Conservation (phyloP, 2,797 vertebrate species). For the Enteromius trimaculatus region DNA sequence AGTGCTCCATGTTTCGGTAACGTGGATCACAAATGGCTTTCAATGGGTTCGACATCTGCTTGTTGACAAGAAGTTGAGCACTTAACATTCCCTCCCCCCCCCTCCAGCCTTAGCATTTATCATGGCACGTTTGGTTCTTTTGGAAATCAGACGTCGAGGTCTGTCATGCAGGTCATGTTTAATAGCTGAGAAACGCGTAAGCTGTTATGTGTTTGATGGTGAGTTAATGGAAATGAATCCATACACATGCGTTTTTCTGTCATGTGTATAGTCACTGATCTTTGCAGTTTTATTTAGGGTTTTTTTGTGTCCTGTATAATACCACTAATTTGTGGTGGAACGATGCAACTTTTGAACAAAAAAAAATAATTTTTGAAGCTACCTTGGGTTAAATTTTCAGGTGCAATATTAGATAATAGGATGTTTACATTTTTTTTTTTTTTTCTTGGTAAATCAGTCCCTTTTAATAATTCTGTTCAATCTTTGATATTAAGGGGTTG, state of each 20-base stretch:
- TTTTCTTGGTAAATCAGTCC: constrained; percentile 51
- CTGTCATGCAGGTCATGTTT: constrained; percentile 50
- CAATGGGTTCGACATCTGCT: constrained; percentile 29
- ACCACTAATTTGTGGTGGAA: constrained; percentile 49
- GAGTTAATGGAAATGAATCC: constrained; percentile 26
- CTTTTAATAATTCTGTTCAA: constrained; percentile 51
- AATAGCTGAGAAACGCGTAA: constrained; percentile 9
- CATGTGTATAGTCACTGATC: constrained; percentile 22
- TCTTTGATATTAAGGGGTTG: constrained; percentile 51
- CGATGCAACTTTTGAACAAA: constrained; percentile 57
- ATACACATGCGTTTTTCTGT: constrained; percentile 16
- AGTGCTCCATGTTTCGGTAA: not conserved
- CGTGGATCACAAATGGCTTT: not conserved
- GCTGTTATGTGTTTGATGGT: constrained; percentile 27
- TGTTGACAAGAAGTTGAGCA: constrained; percentile 41
- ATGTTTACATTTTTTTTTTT: constrained; percentile 63
- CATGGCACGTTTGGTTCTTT: not conserved
- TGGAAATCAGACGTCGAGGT: constrained; percentile 32
- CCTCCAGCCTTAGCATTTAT: constrained; percentile 11
- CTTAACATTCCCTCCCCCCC: constrained; percentile 5
- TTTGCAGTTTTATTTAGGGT: constrained; percentile 15
- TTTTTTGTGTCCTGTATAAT: constrained; percentile 37
- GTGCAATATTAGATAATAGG: constrained; percentile 68
- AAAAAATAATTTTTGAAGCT: constrained; percentile 62
- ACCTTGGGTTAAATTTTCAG: constrained; percentile 69